These are phyloP conservation scores for Heliconius himera DNA, from an alignment of 1,140 invertebrate genomes.

Conservation along the genomic window DNA sequence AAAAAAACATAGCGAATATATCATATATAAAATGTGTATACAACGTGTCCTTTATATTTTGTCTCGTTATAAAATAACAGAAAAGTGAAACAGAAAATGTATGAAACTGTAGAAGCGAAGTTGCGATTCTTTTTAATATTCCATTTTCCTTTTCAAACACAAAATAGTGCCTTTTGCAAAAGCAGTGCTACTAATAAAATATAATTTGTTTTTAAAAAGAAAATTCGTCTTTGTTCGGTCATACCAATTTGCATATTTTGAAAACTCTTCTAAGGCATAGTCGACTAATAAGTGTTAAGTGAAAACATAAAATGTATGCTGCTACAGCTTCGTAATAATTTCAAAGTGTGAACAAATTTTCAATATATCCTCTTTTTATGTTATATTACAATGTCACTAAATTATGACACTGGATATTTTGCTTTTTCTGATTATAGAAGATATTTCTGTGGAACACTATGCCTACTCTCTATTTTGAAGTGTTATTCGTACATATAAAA, in stretches of 20 bases:
- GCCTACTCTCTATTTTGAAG: no score
- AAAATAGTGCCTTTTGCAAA: background rate
- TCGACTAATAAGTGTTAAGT: background rate
- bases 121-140: slow-evolving; percentile 7
- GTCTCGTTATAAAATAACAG: no score
- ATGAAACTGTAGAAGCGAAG: background rate
- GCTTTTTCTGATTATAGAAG: no score
- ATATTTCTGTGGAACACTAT: no score
- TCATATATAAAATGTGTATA: no score
- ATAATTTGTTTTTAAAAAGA: background rate
- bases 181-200: background rate
- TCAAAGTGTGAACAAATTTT: background rate
- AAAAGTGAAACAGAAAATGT: background rate
- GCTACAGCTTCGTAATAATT: background rate
- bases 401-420: background rate
- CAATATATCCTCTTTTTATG: background rate
- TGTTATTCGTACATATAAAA: no score
- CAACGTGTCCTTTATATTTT: no score
- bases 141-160: background rate
- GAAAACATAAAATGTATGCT: background rate
- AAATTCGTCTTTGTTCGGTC: background rate
- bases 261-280: background rate
- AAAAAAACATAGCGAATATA: no score
- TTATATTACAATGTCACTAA: background rate
- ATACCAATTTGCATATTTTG: background rate